Conservation (phyloP, 1,140 invertebrate genomes). For the Chymomyza costata region DNA sequence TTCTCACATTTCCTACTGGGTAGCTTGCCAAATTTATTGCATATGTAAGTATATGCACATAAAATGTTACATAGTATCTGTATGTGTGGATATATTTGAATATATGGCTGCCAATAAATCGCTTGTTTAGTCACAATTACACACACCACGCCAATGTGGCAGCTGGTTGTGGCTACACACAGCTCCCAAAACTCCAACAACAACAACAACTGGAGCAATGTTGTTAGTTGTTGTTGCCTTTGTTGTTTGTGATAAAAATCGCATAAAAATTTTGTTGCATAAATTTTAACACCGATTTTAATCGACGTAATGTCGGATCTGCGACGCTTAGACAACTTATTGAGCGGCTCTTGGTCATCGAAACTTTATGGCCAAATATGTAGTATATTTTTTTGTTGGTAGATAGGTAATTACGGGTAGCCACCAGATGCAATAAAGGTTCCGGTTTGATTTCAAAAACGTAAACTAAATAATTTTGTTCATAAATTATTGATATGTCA, state of each 20-base stretch:
- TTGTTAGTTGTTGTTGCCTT: slow-evolving; percentile 21
- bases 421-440: slow-evolving; percentile 42
- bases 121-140: slow-evolving; percentile 57
- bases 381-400: neutral
- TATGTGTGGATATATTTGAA: too few species aligned
- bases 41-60: too few species aligned
- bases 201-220: slow-evolving; percentile 41
- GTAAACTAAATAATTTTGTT: slow-evolving; percentile 57
- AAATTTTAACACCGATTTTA: slow-evolving; percentile 73
- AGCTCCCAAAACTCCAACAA: slow-evolving; percentile 6
- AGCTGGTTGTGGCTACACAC: slow-evolving; percentile 44
- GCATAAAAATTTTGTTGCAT: slow-evolving; percentile 62
- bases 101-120: slow-evolving; percentile 58
- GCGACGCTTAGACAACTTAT: slow-evolving; percentile 44
- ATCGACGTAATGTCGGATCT: slow-evolving; percentile 54
- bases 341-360: slow-evolving; percentile 27
- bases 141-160: slow-evolving; percentile 25
- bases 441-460: slow-evolving; percentile 36
- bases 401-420: slow-evolving; percentile 48
- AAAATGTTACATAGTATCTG: too few species aligned
- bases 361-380: slow-evolving; percentile 45
- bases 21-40: too few species aligned
- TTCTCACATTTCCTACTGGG: too few species aligned
- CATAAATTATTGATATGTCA: slow-evolving; percentile 67
- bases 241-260: slow-evolving; percentile 49